Base-by-base conservation (phyloP, 2,113 vertebrate species). In the Elephantulus edwardii region DNA sequence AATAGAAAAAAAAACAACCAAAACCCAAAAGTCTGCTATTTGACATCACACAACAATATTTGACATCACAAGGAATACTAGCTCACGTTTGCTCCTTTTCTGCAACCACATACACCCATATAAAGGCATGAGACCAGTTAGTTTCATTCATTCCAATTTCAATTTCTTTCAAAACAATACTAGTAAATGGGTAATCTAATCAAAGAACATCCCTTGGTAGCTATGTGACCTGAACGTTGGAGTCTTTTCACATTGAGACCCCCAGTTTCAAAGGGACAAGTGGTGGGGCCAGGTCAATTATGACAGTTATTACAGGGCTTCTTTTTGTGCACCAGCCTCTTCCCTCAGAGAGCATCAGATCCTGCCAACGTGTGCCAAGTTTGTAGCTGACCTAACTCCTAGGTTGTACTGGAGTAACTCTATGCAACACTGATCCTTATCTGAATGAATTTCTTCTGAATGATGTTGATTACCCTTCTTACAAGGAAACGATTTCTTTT, bases 391-490 rank as follows among this genome's bases (percentile, higher is more conserved):
- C 96, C 96, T 97, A 97, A 98, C 97, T 96, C 97, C 97, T 98
- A 96, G 93, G 94, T 98, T 98, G 95, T 97, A 97, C 98, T 98
- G 97, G 97, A 98, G 98, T 98, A 98, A 98, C 97, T 99, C 99
- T 99, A 99, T 99, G 99, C 99, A 99, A 99, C 98, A 98, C 97
- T 97, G 95, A 98, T 93, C 97, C 96, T 98, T 97, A 87, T 96
- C 96, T 97, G 97, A 98, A 98, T 98, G 97, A 96, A 96, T 98
- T 98, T 97, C 96, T 98, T 97, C 93, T 83, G 96, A 97, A 95
- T 96, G 96, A 93, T 95, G 91, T 94, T 75, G 96, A 95, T 96
- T 96, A 97, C 90, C 97, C 98, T 98, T 95, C 96, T 96, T 94
- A 95, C 92, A 97, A 98, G 80, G 93, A 94, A 52, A 83, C 83